Percentiles rank a stretch among this genome's conserved stretches.
These are phyloP conservation scores for Chymomyza amoena DNA, from an alignment of 2,888 invertebrate genomes.

Conservation along the genomic window DNA sequence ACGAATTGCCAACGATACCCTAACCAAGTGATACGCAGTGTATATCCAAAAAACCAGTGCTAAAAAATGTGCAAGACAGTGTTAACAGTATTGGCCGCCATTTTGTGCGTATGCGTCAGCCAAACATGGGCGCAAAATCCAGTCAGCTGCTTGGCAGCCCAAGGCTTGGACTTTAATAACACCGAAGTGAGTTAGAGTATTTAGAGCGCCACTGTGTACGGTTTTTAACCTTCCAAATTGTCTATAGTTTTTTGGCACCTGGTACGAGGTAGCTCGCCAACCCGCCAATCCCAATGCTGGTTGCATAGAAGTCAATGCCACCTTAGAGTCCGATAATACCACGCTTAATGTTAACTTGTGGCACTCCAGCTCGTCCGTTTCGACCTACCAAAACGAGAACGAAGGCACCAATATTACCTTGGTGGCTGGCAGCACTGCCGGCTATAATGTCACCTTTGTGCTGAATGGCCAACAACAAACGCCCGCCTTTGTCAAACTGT, in stretches of 20 bases:
- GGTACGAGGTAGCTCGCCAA: slow-evolving; percentile 55
- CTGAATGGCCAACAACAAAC: neutral
- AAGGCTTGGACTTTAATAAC: slow-evolving; percentile 38
- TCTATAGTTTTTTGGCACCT: slow-evolving; percentile 40
- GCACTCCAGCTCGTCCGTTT: slow-evolving; percentile 23
- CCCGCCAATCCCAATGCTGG: slow-evolving; percentile 33
- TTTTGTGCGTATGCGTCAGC: slow-evolving; percentile 28
- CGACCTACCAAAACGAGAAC: slow-evolving; percentile 7
- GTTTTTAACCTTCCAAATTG: neutral
- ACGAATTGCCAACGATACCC: neutral
- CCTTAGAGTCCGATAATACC: slow-evolving; percentile 19
- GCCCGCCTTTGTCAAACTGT: slow-evolving; percentile 35
- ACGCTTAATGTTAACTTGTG: slow-evolving; percentile 32
- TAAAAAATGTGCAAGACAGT: slow-evolving; percentile 48
- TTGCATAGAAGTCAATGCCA: slow-evolving; percentile 27
- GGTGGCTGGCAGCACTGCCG: neutral
- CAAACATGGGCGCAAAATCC: slow-evolving; percentile 20
- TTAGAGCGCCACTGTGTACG: neutral
- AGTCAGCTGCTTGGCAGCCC: slow-evolving; percentile 16
- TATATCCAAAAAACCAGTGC: neutral
- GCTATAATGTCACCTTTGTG: slow-evolving; percentile 41
- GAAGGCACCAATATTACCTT: slow-evolving; percentile 35
- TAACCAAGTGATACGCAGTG: slow-evolving; percentile 7
- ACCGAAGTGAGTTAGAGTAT: slow-evolving; percentile 41
- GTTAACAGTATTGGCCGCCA: slow-evolving; percentile 33